Conservation (phyloP, 2,888 invertebrate genomes). For the Calliopum simillimum region DNA sequence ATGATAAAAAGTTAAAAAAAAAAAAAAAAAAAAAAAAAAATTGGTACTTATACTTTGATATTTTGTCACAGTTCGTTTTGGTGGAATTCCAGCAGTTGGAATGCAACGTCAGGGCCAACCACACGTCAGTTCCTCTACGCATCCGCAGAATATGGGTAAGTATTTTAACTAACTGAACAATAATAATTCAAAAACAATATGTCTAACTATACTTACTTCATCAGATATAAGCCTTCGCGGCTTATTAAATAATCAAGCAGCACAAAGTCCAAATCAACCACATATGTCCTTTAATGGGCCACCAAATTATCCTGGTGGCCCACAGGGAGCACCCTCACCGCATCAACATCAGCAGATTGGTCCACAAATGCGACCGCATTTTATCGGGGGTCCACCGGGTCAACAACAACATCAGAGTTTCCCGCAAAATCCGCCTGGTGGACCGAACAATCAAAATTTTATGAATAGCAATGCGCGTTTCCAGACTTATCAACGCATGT, state of each 20-base stretch:
- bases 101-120: constrained; percentile 69
- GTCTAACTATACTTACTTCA: constrained; percentile 36
- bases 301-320: constrained; percentile 65
- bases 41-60: constrained; percentile 32
- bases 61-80: constrained; percentile 61
- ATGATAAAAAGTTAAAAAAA: background rate
- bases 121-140: constrained; percentile 75
- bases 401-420: constrained; percentile 66
- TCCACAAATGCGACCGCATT: constrained; percentile 66
- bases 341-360: constrained; percentile 64
- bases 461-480: constrained; percentile 66
- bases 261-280: constrained; percentile 64
- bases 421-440: constrained; percentile 64
- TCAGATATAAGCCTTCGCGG: constrained; percentile 67
- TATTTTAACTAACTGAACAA: constrained; percentile 5
- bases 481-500: constrained; percentile 66
- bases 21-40: background rate
- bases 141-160: constrained; percentile 73
- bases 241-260: constrained; percentile 66
- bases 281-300: constrained; percentile 65
- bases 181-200: background rate
- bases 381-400: constrained; percentile 64
- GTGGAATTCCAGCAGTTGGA: constrained; percentile 63
- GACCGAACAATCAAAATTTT: constrained; percentile 67
- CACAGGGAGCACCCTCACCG: constrained; percentile 64